Conservation (phyloP, 2,113 vertebrate species). For the Rhinopomastus cyanomelas region DNA sequence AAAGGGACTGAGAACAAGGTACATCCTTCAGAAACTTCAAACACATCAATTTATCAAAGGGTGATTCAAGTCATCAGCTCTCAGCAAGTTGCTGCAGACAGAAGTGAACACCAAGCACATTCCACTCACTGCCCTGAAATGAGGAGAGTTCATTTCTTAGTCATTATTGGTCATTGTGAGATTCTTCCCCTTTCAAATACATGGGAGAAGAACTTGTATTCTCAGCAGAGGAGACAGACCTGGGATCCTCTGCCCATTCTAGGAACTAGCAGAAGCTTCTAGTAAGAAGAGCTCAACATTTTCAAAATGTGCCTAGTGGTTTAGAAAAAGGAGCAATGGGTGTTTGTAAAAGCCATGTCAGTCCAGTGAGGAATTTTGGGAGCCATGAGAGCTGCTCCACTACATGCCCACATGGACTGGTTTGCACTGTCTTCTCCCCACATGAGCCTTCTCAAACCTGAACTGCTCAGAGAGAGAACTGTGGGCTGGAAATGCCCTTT, state of each 20-base stretch:
- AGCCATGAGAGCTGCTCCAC: neutral
- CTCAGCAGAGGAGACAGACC: neutral
- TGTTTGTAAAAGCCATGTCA: neutral
- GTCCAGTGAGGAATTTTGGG: neutral
- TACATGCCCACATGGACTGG: accelerated
- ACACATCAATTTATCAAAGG: neutral
- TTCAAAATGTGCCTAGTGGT: neutral
- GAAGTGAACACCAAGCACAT: constrained; percentile 20
- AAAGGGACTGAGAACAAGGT: neutral
- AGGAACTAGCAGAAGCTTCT: neutral
- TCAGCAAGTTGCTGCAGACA: constrained; percentile 16
- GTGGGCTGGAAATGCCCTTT: accelerated
- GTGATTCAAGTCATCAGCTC: neutral
- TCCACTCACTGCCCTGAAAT: constrained; percentile 18
- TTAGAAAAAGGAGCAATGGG: neutral
- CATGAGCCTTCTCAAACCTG: neutral
- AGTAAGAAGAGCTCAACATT: neutral
- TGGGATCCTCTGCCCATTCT: neutral
- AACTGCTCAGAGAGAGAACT: neutral
- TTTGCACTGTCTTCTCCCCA: neutral
- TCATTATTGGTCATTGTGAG: neutral
- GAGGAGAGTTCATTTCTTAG: neutral
- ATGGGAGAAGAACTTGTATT: neutral
- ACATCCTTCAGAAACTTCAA: constrained; percentile 6
- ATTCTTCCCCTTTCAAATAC: neutral